Base-by-base conservation (phyloP, 2,888 invertebrate genomes). In the Anoncus sp. region DNA sequence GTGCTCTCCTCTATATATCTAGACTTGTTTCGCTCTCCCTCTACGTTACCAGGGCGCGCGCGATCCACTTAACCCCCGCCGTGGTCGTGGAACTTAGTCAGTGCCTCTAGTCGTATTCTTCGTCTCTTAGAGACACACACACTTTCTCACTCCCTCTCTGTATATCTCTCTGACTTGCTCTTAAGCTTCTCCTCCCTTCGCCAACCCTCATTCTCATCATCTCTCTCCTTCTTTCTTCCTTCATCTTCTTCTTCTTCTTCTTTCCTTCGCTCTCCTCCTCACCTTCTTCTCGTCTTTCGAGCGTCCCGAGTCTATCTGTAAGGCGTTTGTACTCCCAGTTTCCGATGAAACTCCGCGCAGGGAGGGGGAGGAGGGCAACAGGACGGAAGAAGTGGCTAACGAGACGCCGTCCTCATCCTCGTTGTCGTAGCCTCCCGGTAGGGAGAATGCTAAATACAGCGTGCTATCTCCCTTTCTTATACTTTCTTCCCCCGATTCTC, bases 361-460 rank as follows among this genome's bases (percentile, higher is more conserved):
- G 60, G 72, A 72, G 63, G 75, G 57, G 60, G 72, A 72, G 63
- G 75, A 79, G 74, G 71, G 75, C 4, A 3, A 31, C 38, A 38
- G 81, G 62, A 69, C 60, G 66, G 84, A 84, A 85, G 85, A 53
- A 82, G 82, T 81, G 86, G 85, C 88, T 89, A 89, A 89, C 89
- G 89, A 89, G 89, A 86, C 87, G 82, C 70, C 84, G 81, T 79
- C 77, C 75, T 55, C 77, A 20, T 78, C 82, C 20, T 65, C 91
- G 91, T 90, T 91, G 91, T 91, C 62, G 79, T 80, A 82, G 84
- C 63, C 77, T 55, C 72, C 79, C 53, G 57, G 75, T 72, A 77
- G 80, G 81, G 80, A 85, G 83, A 86, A 89, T 87, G 87, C 87
- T 89, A 89, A 90, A 89, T 89, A 88, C 87, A 84, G 84, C n/a